phyloP scores from a whole-genome alignment of 2,797 vertebrate species.

The Merluccius polli region DNA sequence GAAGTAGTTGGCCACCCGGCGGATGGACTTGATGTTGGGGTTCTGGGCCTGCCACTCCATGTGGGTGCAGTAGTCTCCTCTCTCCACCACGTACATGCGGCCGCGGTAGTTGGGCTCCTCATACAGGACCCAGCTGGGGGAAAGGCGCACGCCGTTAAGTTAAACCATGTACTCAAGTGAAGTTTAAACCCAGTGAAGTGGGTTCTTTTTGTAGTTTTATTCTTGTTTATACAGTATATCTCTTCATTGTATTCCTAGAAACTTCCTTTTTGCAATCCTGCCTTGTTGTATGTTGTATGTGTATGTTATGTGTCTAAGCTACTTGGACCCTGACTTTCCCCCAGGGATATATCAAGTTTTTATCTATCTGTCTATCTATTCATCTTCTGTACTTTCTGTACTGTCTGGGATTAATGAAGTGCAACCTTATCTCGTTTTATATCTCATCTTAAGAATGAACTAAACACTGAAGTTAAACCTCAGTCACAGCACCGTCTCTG shows the following conservation, averaged over 20 bases:
- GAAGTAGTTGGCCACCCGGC: constrained; percentile 87
- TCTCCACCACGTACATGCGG: constrained; percentile 88
- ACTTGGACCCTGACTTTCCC: no score
- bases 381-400: not conserved
- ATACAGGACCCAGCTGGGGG: constrained; percentile 87
- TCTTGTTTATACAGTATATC: no score
- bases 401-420: not conserved
- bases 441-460: not conserved
- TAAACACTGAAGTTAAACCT: not conserved
- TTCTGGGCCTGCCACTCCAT: constrained; percentile 84
- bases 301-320: no score
- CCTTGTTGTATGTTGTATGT: no score
- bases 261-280: no score
- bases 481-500: no score
- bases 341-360: no score
- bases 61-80: constrained; percentile 81
- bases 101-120: constrained; percentile 91
- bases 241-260: no score
- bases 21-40: constrained; percentile 84
- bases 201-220: no score
- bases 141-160: not conserved
- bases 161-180: not conserved
- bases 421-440: not conserved
- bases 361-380: not conserved
- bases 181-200: not conserved